phyloP scores from a whole-genome alignment of 2,797 vertebrate genomes.

The Sciaenops ocellatus region DNA sequence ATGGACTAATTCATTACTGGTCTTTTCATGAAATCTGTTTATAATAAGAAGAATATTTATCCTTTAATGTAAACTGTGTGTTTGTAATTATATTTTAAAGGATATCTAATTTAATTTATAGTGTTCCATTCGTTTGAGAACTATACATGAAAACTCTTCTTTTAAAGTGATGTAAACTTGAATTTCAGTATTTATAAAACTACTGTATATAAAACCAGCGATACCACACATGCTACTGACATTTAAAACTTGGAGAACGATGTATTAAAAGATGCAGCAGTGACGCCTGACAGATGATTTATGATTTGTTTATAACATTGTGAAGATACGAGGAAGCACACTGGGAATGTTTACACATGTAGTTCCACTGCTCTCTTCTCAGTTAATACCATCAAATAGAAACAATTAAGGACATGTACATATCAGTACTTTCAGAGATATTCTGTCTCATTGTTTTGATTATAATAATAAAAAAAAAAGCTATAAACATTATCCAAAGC shows the following conservation, averaged over 20 bases:
- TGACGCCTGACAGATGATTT: neutral
- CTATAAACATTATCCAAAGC: conserved; percentile 25
- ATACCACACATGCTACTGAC: neutral
- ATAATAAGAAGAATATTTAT: neutral
- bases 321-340: conserved; percentile 35
- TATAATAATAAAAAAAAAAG: conserved; percentile 41
- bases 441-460: conserved; percentile 33
- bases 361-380: conserved; percentile 17
- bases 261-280: conserved; percentile 35
- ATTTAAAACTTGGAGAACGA: neutral
- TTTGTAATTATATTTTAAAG: conserved; percentile 9
- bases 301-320: conserved; percentile 58
- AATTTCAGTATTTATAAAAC: conserved; percentile 34
- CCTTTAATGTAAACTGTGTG: neutral
- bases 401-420: conserved; percentile 11
- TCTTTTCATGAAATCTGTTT: conserved; percentile 28
- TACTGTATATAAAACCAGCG: neutral
- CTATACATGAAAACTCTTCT: neutral
- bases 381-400: conserved; percentile 28
- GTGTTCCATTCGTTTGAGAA: conserved; percentile 6
- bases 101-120: conserved; percentile 25
- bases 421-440: conserved; percentile 21
- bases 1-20: neutral
- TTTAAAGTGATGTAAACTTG: neutral
- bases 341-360: conserved; percentile 61